These are phyloP conservation scores for Oceanodroma leucorhoa DNA, from an alignment of 2,797 vertebrate genomes.

Conservation along the genomic window DNA sequence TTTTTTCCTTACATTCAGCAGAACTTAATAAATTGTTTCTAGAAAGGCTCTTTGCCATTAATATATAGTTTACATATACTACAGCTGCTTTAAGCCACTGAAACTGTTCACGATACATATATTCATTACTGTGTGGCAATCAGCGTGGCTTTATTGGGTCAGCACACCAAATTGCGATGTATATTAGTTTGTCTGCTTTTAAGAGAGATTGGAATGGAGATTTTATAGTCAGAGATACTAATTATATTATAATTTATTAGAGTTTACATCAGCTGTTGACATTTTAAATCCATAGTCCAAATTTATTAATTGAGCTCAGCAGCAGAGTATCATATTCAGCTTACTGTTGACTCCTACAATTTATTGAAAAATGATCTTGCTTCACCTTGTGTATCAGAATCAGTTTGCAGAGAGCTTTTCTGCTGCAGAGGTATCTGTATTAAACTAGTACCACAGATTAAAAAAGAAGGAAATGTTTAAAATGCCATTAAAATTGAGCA, in stretches of 20 bases:
- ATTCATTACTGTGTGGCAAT: not conserved
- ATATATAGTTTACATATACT: not conserved
- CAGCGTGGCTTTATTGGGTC: not conserved
- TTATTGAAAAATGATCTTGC: conserved; percentile 2
- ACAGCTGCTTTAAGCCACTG: not conserved
- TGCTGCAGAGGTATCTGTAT: not conserved
- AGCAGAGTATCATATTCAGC: not conserved
- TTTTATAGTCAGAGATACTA: conserved; percentile 1
- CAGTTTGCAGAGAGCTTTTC: not conserved
- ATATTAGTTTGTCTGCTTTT: not conserved
- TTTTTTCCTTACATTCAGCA: not conserved
- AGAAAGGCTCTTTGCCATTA: not conserved
- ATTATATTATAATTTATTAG: conserved; percentile 16
- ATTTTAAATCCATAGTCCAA: conserved; percentile 8
- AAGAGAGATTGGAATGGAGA: not conserved
- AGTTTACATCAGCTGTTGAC: not conserved
- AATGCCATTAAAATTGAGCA: conserved; percentile 46
- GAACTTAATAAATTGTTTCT: not conserved
- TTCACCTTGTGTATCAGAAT: not conserved
- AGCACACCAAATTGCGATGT: not conserved
- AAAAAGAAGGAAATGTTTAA: conserved; percentile 55
- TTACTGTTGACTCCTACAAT: not conserved
- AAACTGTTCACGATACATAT: not conserved
- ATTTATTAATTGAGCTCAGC: conserved; percentile 25
- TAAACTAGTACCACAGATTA: conserved; percentile 35